Evolutionary conservation across 1,140 invertebrate genomes (phyloP).

Genomic region (Goniozus legneri): DNA sequence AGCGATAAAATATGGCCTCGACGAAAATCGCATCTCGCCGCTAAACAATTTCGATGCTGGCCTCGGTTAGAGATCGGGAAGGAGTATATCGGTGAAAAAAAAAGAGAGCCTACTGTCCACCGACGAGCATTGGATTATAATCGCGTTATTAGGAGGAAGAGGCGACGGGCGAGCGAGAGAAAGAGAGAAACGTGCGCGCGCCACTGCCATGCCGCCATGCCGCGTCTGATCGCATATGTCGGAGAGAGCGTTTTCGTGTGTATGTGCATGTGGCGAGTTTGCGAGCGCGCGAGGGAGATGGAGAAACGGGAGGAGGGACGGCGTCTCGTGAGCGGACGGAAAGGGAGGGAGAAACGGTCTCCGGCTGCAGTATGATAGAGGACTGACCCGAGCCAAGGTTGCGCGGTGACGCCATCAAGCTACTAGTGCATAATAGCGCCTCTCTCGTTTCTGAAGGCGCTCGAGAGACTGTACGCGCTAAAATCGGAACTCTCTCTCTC

Average conservation of each 20-base stretch:
- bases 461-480: slow-evolving; percentile 28
- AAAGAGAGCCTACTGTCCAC: slow-evolving; percentile 10
- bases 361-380: slow-evolving; percentile 51
- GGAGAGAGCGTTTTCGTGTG: too few relatives aligned
- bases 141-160: too few relatives aligned
- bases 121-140: neutral
- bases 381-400: slow-evolving; percentile 56
- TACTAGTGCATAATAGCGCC: slow-evolving; percentile 54
- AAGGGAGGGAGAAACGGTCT: slow-evolving; percentile 18
- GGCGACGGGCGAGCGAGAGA: slow-evolving; percentile 17
- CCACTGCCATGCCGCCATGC: too few relatives aligned
- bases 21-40: too few relatives aligned
- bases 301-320: slow-evolving; percentile 3
- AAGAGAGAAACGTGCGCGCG: slow-evolving; percentile 12
- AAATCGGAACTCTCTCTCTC: slow-evolving; percentile 29
- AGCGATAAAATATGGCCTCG: too few relatives aligned
- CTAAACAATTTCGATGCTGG: too few relatives aligned
- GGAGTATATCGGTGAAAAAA: slow-evolving; percentile 8
- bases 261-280: too few relatives aligned
- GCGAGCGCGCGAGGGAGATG: slow-evolving; percentile 3
- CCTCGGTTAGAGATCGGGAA: slow-evolving; percentile 12
- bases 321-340: neutral
- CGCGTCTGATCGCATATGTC: too few relatives aligned
- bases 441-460: slow-evolving; percentile 39
- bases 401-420: slow-evolving; percentile 51